Evolutionary conservation across 2,888 invertebrate species (phyloP), one percentile per base, ranked within the genome.

Genomic region (Anthoptus insignis): DNA sequence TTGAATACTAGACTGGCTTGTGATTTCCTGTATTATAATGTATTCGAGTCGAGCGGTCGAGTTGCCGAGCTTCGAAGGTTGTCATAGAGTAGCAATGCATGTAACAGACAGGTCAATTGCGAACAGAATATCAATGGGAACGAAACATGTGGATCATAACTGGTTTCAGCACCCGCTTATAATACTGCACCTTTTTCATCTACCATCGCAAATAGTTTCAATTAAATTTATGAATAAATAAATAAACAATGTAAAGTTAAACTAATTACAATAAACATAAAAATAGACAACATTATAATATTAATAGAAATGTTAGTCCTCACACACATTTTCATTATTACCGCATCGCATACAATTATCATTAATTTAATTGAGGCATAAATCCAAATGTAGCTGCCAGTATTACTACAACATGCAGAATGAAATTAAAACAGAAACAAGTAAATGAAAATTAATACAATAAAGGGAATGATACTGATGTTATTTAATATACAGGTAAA

Each of bases 1-100:
- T 90, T 87, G 88, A 85, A 83, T 82, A 81, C 81, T 85, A 83
- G 86, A 81, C 81, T 79, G 78, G 83, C 78, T 88, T 88, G 89
- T 91, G 91, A 91, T 91, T 91, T 92, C 92, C 91, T 91, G 88
- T 82, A 82, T 86, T 66, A 80, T 91, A 91, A 91, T 91, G 82
- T 91, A 91, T 91, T 87, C 90, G 76, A 81, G 80, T 78, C 80
- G 81, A 83, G 82, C 82, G 74, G 73, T 69, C 73, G 70, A 71
- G 69, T 72, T 79, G 72, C 64, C 64, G 49, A 64, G 79, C 76
- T 80, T 81, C 81, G 87, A 89, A 89, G 86, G 84, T 84, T 87
- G 85, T 76, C 89, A 88, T 73, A 87, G 89, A 87, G 69, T 78
- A 82, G 64, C 72, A 72, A 80, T 73, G 65, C 72, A 67, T 73